Conservation (phyloP, 1,140 invertebrate genomes). For the Drosophila pallidifrons region DNA sequence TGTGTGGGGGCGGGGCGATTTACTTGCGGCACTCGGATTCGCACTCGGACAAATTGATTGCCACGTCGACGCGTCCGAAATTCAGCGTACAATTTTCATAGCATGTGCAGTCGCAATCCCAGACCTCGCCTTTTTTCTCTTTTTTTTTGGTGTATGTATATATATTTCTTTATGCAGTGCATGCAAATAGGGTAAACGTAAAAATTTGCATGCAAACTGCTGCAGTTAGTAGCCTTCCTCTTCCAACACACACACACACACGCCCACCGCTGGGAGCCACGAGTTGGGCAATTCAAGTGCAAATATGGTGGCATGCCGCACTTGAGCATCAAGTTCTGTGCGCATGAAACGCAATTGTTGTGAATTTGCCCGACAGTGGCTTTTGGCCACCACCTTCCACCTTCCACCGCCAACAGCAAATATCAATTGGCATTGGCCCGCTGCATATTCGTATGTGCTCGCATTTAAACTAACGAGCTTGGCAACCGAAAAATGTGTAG, state of each 20-base stretch:
- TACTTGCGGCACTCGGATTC: conserved; percentile 60
- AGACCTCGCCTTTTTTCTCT: not conserved
- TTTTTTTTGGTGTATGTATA: conserved; percentile 16
- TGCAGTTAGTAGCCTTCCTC: conserved; percentile 32
- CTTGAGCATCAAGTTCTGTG: conserved; percentile 77
- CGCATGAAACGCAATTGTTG: conserved; percentile 78
- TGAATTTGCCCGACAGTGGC: conserved; percentile 58
- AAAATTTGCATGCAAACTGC: conserved; percentile 78
- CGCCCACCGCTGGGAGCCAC: conserved; percentile 14
- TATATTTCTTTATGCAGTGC: conserved; percentile 41
- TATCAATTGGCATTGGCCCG: conserved; percentile 28
- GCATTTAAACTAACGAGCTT: conserved; percentile 19
- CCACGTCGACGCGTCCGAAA: conserved; percentile 56
- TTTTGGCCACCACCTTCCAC: not conserved
- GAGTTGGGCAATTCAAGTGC: conserved; percentile 68
- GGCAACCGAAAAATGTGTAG: conserved; percentile 28
- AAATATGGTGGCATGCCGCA: conserved; percentile 78
- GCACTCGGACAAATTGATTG: conserved; percentile 66
- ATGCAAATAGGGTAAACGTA: conserved; percentile 73
- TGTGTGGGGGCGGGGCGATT: conserved; percentile 49
- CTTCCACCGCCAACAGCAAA: conserved; percentile 28
- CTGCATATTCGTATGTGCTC: not conserved
- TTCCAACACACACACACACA: too few species aligned
- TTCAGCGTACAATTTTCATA: conserved; percentile 65
- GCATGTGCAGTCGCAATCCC: conserved; percentile 39